phyloP scores from a whole-genome alignment of 2,113 vertebrate species.

The Hystrix brachyura region DNA sequence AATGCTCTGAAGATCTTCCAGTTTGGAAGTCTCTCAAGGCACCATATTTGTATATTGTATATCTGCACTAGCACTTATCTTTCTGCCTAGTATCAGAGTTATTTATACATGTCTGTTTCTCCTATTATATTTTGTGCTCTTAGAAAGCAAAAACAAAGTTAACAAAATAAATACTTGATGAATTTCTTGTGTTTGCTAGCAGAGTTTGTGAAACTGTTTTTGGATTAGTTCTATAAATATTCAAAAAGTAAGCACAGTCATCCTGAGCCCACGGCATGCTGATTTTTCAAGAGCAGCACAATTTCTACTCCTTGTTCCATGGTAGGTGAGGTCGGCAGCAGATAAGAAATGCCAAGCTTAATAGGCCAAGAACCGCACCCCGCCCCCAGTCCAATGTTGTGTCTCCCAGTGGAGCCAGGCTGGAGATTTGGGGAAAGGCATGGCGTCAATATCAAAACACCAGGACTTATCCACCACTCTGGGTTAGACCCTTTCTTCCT shows the following conservation, averaged over 20 bases:
- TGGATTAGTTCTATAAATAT: not conserved
- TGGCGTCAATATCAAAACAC: not conserved
- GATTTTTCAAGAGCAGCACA: slow-evolving; percentile 17
- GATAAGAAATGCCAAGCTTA: slow-evolving; percentile 41
- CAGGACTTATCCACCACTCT: not conserved
- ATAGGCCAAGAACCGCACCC: not conserved
- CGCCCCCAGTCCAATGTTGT: not conserved
- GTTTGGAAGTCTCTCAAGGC: slow-evolving; percentile 15
- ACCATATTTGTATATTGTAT: not conserved
- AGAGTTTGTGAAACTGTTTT: slow-evolving; percentile 6
- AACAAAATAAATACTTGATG: slow-evolving; percentile 33
- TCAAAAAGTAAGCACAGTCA: not conserved
- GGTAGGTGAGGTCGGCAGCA: slow-evolving; percentile 49
- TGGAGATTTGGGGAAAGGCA: not conserved
- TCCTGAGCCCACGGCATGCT: not conserved
- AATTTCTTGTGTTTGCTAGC: not conserved
- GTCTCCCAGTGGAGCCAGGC: slow-evolving; percentile 58
- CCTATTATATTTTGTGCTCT: not conserved
- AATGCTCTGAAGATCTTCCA: not conserved
- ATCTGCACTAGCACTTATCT: slow-evolving; percentile 5
- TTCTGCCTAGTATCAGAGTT: slow-evolving; percentile 33
- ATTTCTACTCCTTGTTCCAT: not conserved
- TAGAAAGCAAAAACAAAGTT: slow-evolving; percentile 47
- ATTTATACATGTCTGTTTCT: slow-evolving; percentile 63
- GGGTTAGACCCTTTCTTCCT: not conserved